Evolutionary conservation across 2,113 vertebrate genomes (phyloP).

Genomic region (Scortum barcoo): DNA sequence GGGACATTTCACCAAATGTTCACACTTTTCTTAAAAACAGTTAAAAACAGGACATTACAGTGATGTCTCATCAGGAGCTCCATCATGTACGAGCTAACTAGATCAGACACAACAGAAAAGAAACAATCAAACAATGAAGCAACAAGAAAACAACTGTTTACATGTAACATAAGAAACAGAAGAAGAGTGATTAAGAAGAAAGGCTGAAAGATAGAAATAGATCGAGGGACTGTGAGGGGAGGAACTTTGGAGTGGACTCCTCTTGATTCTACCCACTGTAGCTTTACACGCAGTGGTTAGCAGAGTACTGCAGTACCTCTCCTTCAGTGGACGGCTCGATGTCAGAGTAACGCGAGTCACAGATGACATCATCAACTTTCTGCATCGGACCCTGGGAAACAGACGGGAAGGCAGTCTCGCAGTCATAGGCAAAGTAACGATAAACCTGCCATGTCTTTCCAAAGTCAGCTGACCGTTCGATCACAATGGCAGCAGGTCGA

Average conservation of each 20-base stretch:
- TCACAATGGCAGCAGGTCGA: slow-evolving; percentile 95
- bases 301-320: slow-evolving; percentile 86
- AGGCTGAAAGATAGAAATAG: no score
- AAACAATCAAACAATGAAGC: no score
- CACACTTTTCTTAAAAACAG: not conserved
- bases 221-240: no score
- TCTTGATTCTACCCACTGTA: no score
- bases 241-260: no score
- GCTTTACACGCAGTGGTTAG: not conserved
- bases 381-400: slow-evolving; percentile 92
- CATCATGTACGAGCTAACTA: no score
- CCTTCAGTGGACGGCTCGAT: slow-evolving; percentile 97
- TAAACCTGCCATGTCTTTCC: slow-evolving; percentile 95
- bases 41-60: not conserved
- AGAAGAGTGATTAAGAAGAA: no score
- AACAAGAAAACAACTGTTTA: no score
- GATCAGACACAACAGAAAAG: no score
- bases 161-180: no score
- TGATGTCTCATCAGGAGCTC: not conserved
- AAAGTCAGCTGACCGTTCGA: slow-evolving; percentile 96
- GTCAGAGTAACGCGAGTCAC: slow-evolving; percentile 96
- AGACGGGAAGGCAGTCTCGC: slow-evolving; percentile 90
- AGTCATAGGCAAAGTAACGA: slow-evolving; percentile 97
- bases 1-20: not conserved
- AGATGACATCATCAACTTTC: slow-evolving; percentile 96